phyloP scores from a whole-genome alignment of 2,113 vertebrate species.

The Notechis scutatus region DNA sequence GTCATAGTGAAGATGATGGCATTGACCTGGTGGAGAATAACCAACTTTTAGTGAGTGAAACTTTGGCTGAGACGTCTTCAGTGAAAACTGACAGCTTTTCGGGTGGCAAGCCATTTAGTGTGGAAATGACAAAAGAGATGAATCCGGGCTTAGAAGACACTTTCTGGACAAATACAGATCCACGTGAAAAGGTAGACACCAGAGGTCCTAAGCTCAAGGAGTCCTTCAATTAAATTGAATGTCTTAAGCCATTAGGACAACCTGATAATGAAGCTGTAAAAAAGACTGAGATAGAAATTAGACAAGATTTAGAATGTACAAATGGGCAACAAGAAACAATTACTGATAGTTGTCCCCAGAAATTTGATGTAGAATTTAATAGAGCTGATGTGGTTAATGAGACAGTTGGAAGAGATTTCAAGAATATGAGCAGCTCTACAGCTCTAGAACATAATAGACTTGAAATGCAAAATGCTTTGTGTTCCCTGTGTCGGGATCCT shows the following conservation, averaged over 20 bases:
- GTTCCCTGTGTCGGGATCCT: conserved; percentile 23
- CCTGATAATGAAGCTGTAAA: conserved; percentile 34
- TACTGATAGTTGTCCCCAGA: conserved; percentile 14
- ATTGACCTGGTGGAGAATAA: conserved; percentile 46
- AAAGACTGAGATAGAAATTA: conserved; percentile 30
- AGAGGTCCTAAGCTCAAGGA: conserved; percentile 46
- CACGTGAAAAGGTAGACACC: conserved; percentile 70
- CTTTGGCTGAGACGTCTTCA: conserved; percentile 51
- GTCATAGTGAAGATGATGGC: conserved; percentile 68
- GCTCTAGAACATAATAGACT: conserved; percentile 4
- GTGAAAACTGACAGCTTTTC: conserved; percentile 52
- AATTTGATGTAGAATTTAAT: conserved; percentile 29
- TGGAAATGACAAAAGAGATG: conserved; percentile 57
- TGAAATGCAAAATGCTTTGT: conserved; percentile 32
- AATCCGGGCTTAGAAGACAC: conserved; percentile 41
- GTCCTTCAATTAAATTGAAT: conserved; percentile 37
- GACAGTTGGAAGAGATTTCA: conserved; percentile 6
- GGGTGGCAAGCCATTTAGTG: conserved; percentile 53
- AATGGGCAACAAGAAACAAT: conserved; percentile 22
- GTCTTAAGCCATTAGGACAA: conserved; percentile 34
- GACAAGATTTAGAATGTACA: conserved; percentile 29
- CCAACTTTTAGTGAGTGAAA: conserved; percentile 56
- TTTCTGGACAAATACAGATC: conserved; percentile 63
- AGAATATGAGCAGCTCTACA: conserved; percentile 9
- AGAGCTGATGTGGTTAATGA: conserved; percentile 7